Evolutionary conservation across 2,113 vertebrate genomes (phyloP).

Genomic region (Corapipo altera): DNA sequence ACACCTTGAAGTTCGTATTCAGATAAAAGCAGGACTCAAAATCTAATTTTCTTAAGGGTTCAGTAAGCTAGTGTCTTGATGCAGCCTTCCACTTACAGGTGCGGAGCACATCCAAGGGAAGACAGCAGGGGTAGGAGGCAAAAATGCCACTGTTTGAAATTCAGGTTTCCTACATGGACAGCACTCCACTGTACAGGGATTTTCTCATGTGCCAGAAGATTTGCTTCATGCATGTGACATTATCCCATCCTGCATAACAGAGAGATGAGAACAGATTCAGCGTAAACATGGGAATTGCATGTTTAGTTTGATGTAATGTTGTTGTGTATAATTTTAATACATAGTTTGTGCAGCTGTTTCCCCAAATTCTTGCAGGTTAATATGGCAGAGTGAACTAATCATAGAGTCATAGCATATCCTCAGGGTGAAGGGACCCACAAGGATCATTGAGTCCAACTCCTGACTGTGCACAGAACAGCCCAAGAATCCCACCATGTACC

Average conservation of each 20-base stretch:
- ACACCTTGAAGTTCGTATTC: background rate
- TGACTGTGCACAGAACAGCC: background rate
- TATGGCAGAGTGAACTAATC: background rate
- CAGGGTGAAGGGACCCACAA: background rate
- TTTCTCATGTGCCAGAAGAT: background rate
- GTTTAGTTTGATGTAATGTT: background rate
- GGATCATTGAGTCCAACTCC: background rate
- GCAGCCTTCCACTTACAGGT: background rate
- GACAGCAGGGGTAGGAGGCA: background rate
- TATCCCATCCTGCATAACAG: background rate
- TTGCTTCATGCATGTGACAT: background rate
- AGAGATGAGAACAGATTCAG: background rate
- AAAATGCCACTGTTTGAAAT: background rate
- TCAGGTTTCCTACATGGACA: background rate
- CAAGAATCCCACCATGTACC: background rate
- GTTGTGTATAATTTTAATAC: background rate
- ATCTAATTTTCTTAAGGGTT: background rate
- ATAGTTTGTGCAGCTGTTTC: background rate
- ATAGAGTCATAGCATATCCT: background rate
- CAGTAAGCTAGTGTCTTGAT: background rate
- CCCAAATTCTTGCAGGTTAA: background rate
- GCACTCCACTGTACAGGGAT: background rate
- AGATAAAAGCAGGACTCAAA: background rate
- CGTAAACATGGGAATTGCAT: background rate
- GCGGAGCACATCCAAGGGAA: background rate